Evolutionary conservation across 1,140 invertebrate genomes (phyloP).

Genomic region (Phenacoccus solenopsis): DNA sequence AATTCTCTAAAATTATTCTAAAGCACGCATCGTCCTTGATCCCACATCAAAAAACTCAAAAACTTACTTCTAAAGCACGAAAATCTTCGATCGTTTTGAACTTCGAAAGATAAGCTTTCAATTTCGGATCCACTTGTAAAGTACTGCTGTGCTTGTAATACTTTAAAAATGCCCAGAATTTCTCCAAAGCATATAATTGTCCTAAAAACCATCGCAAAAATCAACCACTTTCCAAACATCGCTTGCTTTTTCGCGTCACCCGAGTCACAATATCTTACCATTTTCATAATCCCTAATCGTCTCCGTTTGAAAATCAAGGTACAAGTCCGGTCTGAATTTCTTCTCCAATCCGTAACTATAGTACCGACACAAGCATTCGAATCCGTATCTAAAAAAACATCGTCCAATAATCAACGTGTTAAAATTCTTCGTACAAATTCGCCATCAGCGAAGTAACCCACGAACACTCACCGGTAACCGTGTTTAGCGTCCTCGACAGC

Average conservation of each 20-base stretch:
- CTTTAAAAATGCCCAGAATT: slow-evolving; percentile 97
- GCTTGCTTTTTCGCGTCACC: too few species aligned
- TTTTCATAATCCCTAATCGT: slow-evolving; percentile 82
- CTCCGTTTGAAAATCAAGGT: slow-evolving; percentile 91
- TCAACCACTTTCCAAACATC: too few species aligned
- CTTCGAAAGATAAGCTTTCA: slow-evolving; percentile 67
- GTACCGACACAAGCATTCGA: slow-evolving; percentile 89
- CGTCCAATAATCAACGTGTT: neutral
- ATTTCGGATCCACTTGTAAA: slow-evolving; percentile 64
- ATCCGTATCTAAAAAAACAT: slow-evolving; percentile 51
- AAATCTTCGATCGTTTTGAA: slow-evolving; percentile 96
- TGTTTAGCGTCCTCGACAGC: slow-evolving; percentile 83
- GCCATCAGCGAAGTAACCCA: neutral
- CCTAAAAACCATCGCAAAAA: slow-evolving; percentile 41
- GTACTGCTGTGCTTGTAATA: slow-evolving; percentile 71
- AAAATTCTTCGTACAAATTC: slow-evolving; percentile 14
- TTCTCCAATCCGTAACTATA: slow-evolving; percentile 95
- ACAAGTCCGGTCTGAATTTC: slow-evolving; percentile 84
- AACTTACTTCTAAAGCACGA: slow-evolving; percentile 52
- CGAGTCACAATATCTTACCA: too few species aligned
- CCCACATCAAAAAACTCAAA: too few species aligned
- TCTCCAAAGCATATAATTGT: slow-evolving; percentile 94
- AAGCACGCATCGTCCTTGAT: too few species aligned
- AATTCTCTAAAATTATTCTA: too few species aligned
- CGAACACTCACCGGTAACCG: slow-evolving; percentile 76